Conservation (phyloP, 2,888 invertebrate species). For the Lycophotia porphyrea region DNA sequence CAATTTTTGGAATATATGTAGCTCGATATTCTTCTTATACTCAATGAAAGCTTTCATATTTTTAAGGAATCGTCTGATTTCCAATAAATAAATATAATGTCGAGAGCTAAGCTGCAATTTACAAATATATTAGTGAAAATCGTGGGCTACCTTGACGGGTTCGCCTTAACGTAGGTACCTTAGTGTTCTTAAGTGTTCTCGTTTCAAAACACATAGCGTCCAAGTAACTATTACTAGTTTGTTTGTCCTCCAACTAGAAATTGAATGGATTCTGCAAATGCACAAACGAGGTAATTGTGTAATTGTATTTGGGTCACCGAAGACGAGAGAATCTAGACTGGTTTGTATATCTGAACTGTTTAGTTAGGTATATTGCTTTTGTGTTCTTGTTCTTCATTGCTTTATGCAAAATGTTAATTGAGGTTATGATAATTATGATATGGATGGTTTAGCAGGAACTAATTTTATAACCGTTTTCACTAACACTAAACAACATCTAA, state of each 20-base stretch:
- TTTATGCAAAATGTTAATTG: constrained; percentile 47
- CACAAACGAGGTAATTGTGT: constrained; percentile 67
- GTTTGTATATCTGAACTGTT: constrained; percentile 30
- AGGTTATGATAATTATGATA: background rate
- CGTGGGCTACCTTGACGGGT: background rate
- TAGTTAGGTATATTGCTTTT: constrained; percentile 37
- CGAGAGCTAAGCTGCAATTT: background rate
- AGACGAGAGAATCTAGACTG: constrained; percentile 66
- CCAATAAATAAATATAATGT: background rate
- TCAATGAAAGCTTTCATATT: background rate
- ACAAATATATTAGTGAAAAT: background rate
- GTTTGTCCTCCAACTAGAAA: constrained; percentile 67
- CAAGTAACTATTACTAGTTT: constrained; percentile 69
- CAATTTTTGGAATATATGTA: no score
- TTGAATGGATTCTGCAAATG: constrained; percentile 65
- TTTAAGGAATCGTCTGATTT: background rate
- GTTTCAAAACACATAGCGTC: constrained; percentile 39
- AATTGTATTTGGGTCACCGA: constrained; percentile 77
- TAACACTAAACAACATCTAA: no score
- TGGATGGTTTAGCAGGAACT: background rate
- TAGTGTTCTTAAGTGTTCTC: background rate
- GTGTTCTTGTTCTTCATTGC: constrained; percentile 37
- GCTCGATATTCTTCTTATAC: background rate
- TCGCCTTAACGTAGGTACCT: background rate
- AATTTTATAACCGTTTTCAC: background rate